phyloP scores from a whole-genome alignment of 2,888 invertebrate genomes.

The Drosophila nr. perissopoda region DNA sequence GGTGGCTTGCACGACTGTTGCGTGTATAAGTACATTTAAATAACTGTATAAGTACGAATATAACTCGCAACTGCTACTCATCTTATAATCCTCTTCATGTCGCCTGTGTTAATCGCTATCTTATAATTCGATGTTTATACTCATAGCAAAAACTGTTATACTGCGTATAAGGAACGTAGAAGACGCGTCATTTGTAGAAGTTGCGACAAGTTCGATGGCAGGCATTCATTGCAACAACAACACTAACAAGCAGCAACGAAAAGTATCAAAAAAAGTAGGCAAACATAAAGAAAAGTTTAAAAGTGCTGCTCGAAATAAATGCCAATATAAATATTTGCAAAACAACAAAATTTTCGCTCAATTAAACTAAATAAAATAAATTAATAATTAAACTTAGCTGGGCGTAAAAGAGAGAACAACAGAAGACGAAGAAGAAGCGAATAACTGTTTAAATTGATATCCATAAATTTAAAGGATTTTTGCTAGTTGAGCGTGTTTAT shows the following conservation, averaged over 20 bases:
- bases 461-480: not conserved
- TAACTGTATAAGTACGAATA: not conserved
- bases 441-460: not conserved
- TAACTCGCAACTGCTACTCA: not conserved
- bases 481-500: not conserved
- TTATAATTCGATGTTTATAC: constrained; percentile 27
- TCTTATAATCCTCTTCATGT: constrained; percentile 1
- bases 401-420: not conserved
- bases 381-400: not conserved
- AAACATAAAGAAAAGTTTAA: not conserved
- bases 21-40: not conserved
- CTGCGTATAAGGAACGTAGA: constrained; percentile 5
- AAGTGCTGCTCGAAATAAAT: not conserved
- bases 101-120: not conserved
- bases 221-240: not conserved
- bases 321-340: constrained; percentile 18
- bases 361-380: not conserved
- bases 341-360: constrained; percentile 17
- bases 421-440: not conserved
- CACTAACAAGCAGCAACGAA: constrained; percentile 4
- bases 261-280: not conserved
- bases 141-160: constrained; percentile 45
- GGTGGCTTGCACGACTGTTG: not conserved
- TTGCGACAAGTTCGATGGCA: constrained; percentile 36
- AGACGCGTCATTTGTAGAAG: constrained; percentile 28